Conservation (phyloP, 1,140 invertebrate genomes). For the Laodelphax striatellus region DNA sequence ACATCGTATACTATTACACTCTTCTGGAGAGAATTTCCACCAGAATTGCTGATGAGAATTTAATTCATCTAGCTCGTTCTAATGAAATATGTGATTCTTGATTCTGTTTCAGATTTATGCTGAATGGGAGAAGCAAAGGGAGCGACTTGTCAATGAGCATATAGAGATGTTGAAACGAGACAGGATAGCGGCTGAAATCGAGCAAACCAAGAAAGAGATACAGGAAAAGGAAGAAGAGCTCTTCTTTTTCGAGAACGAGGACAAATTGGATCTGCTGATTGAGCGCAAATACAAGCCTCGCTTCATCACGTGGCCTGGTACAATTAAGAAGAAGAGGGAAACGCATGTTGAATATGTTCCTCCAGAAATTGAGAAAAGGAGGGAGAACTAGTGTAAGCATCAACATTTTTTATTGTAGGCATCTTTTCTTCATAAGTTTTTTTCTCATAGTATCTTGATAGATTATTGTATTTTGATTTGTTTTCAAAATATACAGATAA, state of each 20-base stretch:
- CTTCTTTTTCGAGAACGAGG: conserved; percentile 68
- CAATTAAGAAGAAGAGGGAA: conserved; percentile 15
- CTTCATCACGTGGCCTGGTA: conserved; percentile 3
- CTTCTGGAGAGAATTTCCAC: too few species aligned
- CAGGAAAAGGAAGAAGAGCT: conserved; percentile 48
- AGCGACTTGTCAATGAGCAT: conserved; percentile 28
- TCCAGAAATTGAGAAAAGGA: background rate
- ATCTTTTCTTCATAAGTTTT: too few species aligned
- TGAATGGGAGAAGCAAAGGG: conserved; percentile 43
- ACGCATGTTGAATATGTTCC: background rate
- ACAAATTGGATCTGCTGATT: conserved; percentile 57
- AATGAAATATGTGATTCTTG: too few species aligned
- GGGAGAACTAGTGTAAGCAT: background rate
- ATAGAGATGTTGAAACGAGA: conserved; percentile 41
- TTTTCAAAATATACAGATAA: background rate
- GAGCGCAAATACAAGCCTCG: conserved; percentile 30
- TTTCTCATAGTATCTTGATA: background rate
- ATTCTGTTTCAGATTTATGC: conserved; percentile 35
- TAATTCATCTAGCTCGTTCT: too few species aligned
- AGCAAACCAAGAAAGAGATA: conserved; percentile 44
- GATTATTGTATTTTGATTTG: background rate
- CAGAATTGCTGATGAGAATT: too few species aligned
- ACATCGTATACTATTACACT: too few species aligned
- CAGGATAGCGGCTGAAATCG: conserved; percentile 41
- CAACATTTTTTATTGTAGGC: too few species aligned